phyloP scores from a whole-genome alignment of 2,797 vertebrate genomes.

The Pseudopleuronectes americanus region DNA sequence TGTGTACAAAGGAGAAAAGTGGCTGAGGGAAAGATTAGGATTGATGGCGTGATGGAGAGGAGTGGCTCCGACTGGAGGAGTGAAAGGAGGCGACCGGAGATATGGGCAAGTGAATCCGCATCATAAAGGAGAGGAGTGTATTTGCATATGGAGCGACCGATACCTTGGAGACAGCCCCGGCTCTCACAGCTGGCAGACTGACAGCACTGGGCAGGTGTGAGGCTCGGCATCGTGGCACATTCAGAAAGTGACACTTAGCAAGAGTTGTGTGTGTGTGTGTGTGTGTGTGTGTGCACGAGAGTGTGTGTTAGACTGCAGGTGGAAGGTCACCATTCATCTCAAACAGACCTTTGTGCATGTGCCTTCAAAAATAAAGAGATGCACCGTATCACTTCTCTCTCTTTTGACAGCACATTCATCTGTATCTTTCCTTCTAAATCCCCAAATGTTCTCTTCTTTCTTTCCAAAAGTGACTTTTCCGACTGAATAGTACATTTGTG shows the following conservation, averaged over 20 bases:
- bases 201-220: constrained; percentile 75
- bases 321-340: constrained; percentile 54
- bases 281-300: constrained; percentile 4
- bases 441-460: constrained; percentile 13
- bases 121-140: constrained; percentile 59
- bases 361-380: constrained; percentile 56
- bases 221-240: constrained; percentile 45
- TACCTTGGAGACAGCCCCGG: constrained; percentile 52
- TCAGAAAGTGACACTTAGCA: constrained; percentile 66
- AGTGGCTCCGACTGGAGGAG: constrained; percentile 40
- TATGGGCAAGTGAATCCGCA: constrained; percentile 50
- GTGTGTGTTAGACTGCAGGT: constrained; percentile 10
- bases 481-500: too few relatives aligned
- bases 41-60: constrained; percentile 45
- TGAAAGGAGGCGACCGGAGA: constrained; percentile 42
- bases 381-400: constrained; percentile 35
- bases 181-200: constrained; percentile 71
- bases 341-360: constrained; percentile 54
- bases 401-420: constrained; percentile 41
- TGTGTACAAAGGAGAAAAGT: constrained; percentile 28
- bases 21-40: constrained; percentile 35
- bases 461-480: constrained; percentile 16
- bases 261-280: constrained; percentile 33
- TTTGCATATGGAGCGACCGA: constrained; percentile 73
- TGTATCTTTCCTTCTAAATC: constrained; percentile 39